A percentile compares a stretch with the other conserved stretches of the same genome.
Conservation (phyloP, 2,888 invertebrate species). For the Epistrophella euchroma region DNA sequence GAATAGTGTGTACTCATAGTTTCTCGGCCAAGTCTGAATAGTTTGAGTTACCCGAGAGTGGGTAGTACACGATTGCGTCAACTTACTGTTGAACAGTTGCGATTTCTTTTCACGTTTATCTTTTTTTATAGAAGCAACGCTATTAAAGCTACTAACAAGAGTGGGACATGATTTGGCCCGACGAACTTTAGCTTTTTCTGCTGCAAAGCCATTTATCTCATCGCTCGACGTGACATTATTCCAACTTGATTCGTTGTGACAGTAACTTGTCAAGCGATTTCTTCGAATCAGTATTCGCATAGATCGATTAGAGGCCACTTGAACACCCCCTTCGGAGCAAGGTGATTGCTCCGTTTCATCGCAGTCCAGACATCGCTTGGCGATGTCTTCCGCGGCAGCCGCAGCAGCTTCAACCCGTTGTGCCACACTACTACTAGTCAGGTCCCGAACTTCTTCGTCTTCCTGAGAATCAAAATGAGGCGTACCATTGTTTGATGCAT, state of each 20-base stretch:
- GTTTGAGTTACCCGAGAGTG: constrained; percentile 86
- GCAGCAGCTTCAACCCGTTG: constrained; percentile 21
- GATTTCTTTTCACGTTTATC: constrained; percentile 74
- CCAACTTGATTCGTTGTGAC: constrained; percentile 84
- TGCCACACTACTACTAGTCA: constrained; percentile 82
- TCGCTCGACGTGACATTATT: constrained; percentile 79
- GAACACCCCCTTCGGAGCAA: constrained; percentile 86
- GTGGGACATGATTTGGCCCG: constrained; percentile 89
- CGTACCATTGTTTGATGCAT: constrained; percentile 55
- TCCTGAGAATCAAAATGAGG: constrained; percentile 79
- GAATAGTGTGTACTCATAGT: constrained; percentile 91
- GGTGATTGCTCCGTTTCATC: constrained; percentile 85
- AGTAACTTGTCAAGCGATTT: constrained; percentile 87
- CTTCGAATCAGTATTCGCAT: constrained; percentile 86
- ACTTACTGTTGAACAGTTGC: constrained; percentile 79
- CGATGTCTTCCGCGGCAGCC: constrained; percentile 50
- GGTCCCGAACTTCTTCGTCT: constrained; percentile 85
- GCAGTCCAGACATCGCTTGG: constrained; percentile 77
- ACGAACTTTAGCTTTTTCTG: constrained; percentile 83
- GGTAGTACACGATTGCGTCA: constrained; percentile 76
- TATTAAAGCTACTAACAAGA: constrained; percentile 80
- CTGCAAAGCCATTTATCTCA: constrained; percentile 84
- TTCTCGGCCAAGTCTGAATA: constrained; percentile 88
- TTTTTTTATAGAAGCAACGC: constrained; percentile 69
- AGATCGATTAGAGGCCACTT: constrained; percentile 86